phyloP scores from a whole-genome alignment of 2,113 vertebrate genomes.

The Calypte anna region DNA sequence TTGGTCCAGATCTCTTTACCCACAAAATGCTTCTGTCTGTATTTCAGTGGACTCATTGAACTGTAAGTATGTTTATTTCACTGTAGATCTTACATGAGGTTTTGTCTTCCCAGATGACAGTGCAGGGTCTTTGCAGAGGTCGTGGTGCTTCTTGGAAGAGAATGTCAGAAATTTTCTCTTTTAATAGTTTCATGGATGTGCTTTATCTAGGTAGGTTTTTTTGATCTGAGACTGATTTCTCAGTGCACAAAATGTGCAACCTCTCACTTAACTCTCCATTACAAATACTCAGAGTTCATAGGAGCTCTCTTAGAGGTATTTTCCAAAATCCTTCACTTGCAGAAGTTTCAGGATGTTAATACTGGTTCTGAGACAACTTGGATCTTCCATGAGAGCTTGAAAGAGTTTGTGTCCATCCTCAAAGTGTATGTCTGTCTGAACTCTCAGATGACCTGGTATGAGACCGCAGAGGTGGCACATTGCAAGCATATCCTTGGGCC shows the following conservation, averaged over 20 bases:
- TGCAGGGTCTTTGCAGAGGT: not conserved
- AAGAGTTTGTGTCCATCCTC: not conserved
- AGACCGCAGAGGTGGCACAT: not conserved
- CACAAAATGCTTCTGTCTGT: not conserved
- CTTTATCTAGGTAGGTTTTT: not conserved
- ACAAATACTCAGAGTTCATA: not conserved
- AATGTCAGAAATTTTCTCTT: not conserved
- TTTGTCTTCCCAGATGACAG: not conserved
- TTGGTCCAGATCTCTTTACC: not conserved
- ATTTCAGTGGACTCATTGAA: not conserved
- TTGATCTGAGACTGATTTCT: not conserved
- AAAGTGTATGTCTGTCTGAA: not conserved
- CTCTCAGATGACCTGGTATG: not conserved
- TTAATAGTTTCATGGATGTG: not conserved
- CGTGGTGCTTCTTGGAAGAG: not conserved
- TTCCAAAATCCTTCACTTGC: not conserved
- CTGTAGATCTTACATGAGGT: not conserved
- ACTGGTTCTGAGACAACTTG: not conserved
- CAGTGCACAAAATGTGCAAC: not conserved
- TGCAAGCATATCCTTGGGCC: not conserved
- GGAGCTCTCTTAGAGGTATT: not conserved
- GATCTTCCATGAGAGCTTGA: not conserved
- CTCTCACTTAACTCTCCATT: rapidly evolving
- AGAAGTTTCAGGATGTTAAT: not conserved
- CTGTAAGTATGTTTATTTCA: not conserved